Evolutionary conservation across 2,113 vertebrate species (phyloP), one percentile per base, ranked within the genome.

Genomic region (Tenebrosternarchus preto): DNA sequence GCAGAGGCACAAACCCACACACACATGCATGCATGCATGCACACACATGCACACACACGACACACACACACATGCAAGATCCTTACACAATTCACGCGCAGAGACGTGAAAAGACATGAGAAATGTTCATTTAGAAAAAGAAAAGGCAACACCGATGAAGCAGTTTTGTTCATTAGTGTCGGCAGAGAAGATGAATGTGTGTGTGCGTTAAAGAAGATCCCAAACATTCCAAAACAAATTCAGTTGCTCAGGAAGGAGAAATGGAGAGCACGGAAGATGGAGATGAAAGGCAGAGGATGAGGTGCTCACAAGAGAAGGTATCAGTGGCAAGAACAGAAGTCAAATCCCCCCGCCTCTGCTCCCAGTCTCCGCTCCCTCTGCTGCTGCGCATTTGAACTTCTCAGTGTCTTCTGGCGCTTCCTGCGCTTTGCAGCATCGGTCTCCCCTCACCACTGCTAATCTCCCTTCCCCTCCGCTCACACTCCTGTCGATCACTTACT

Each of bases 101-200:
- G 9, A 15, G 9, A 50, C 43, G 15, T 11, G 43, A 50, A 15
- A 50, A 50, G 43, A 9, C 15, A 12, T 12, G 15, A 50, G 15
- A 50, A 9, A 50, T 15, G 43, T 50, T 50, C 6, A 43, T 43
- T 43, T 15, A 50, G 9, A 50, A 50, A 50, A 46, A 46, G 43
- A 12, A 46, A 46, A 46, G 1, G 11, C 12, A 50, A 85, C 83
- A 77, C 67, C 84, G 84, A 89, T 88, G 87, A 86, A 85, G 85
- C 87, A 80, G 70, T 74, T 57, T 78, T 80, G 82, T 74, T 85
- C 80, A 89, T 83, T 61, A n/a, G 69, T 64, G 84, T 66, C 88
- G 88, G 90, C 86, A 66, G 22, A 31, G 78, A 63, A 87, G 87
- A 90, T 88, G 71, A 87, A 88, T 83, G 87, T 68, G 63, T 20